Percentiles rank a stretch among this genome's conserved stretches.
Evolutionary conservation across 2,888 invertebrate species (phyloP).

Genomic region (Dromius quadrimaculatus): DNA sequence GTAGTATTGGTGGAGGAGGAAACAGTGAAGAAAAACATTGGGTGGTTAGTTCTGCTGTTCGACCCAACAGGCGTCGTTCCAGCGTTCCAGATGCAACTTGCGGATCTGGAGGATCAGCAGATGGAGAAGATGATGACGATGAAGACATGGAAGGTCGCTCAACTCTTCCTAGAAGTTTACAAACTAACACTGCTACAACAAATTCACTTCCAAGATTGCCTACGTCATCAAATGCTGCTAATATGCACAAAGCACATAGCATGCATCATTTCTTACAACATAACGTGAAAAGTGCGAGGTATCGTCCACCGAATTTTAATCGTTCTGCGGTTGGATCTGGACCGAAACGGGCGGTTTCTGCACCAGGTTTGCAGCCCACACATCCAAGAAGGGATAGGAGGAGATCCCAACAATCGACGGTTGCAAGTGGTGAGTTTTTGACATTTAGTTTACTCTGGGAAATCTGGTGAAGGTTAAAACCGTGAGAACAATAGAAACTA

Average conservation of each 20-base stretch:
- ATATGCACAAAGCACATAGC: constrained; percentile 75
- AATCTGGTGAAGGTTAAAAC: constrained; percentile 23
- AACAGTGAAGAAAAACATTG: constrained; percentile 69
- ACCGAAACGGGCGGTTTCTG: constrained; percentile 81
- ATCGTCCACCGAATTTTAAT: constrained; percentile 85
- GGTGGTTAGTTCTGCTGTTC: constrained; percentile 61
- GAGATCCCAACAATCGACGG: constrained; percentile 62
- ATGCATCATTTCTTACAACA: constrained; percentile 72
- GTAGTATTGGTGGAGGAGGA: constrained; percentile 81
- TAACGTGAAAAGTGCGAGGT: constrained; percentile 87
- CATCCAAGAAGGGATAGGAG: constrained; percentile 73
- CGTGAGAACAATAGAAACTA: not conserved
- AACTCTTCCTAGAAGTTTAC: constrained; percentile 75
- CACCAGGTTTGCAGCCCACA: constrained; percentile 79
- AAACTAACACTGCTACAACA: constrained; percentile 73
- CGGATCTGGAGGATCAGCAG: constrained; percentile 68
- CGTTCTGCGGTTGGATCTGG: constrained; percentile 68
- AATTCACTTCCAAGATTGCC: constrained; percentile 85
- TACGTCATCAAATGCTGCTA: constrained; percentile 62
- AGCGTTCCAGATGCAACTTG: constrained; percentile 72
- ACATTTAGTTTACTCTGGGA: constrained; percentile 32
- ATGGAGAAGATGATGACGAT: constrained; percentile 70
- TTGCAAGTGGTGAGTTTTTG: constrained; percentile 71
- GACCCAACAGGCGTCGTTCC: constrained; percentile 67
- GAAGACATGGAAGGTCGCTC: constrained; percentile 68